A percentile compares a stretch with the other conserved stretches of the same genome.
Conservation (phyloP, 2,797 vertebrate genomes). For the Percopsis omiscomaycus region DNA sequence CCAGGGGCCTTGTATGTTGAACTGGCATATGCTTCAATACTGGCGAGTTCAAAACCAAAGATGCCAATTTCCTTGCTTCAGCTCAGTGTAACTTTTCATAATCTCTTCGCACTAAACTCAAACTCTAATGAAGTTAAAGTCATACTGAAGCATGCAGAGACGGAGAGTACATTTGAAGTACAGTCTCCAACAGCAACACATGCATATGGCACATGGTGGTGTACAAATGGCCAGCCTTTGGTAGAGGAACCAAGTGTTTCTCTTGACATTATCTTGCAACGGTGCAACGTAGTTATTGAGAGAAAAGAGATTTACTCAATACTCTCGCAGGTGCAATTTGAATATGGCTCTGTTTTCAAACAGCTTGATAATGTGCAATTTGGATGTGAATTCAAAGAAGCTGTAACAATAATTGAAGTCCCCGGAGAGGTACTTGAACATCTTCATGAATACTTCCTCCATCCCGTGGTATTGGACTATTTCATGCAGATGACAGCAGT, state of each 20-base stretch:
- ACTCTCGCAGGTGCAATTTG: conserved; percentile 80
- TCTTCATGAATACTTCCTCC: conserved; percentile 80
- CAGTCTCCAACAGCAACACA: conserved; percentile 72
- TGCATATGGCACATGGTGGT: conserved; percentile 74
- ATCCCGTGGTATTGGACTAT: conserved; percentile 85
- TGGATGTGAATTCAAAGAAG: conserved; percentile 83
- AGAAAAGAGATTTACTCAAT: conserved; percentile 74
- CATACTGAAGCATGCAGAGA: conserved; percentile 62
- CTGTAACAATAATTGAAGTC: conserved; percentile 75
- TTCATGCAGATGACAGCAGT: conserved; percentile 85
- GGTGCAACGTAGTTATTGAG: conserved; percentile 73
- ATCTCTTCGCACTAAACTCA: conserved; percentile 74
- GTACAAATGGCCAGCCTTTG: conserved; percentile 22
- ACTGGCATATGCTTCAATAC: conserved; percentile 79
- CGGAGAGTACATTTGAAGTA: conserved; percentile 74
- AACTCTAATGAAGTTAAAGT: conserved; percentile 71
- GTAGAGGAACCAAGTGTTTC: conserved; percentile 77
- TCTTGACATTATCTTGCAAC: conserved; percentile 66
- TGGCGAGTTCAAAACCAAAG: conserved; percentile 72
- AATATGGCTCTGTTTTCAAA: conserved; percentile 80
- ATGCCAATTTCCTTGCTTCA: conserved; percentile 70
- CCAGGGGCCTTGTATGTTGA: conserved; percentile 84
- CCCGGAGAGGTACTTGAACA: conserved; percentile 65
- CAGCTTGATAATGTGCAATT: conserved; percentile 77
- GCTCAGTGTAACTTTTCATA: conserved; percentile 79